phyloP scores from a whole-genome alignment of 2,113 vertebrate species.

The Tringa solitaria region DNA sequence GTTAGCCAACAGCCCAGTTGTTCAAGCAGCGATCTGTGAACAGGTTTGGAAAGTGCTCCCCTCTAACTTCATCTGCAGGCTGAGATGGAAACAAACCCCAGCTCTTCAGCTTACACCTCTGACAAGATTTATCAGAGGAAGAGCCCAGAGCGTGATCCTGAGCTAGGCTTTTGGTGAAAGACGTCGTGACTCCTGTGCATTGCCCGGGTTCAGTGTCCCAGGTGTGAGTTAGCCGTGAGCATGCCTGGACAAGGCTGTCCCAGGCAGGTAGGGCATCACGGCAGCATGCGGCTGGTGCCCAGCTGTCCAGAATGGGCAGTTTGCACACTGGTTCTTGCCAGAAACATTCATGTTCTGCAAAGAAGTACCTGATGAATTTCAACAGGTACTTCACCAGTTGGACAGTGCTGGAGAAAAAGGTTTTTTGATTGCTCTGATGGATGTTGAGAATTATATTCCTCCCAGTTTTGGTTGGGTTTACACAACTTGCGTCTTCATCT shows the following conservation, averaged over 20 bases:
- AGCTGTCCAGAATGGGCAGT: fast-evolving
- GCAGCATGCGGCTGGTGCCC: not conserved
- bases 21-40: not conserved
- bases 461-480: not conserved
- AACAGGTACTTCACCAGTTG: fast-evolving
- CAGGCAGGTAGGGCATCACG: fast-evolving
- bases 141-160: not conserved
- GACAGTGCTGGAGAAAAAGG: not conserved
- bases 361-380: not conserved
- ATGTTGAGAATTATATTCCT: not conserved
- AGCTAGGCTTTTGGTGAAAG: not conserved
- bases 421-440: not conserved
- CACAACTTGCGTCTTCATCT: not conserved
- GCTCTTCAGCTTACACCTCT: not conserved
- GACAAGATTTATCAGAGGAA: not conserved
- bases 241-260: not conserved
- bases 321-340: not conserved
- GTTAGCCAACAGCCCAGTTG: not conserved
- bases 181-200: not conserved
- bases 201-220: not conserved
- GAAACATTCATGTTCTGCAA: not conserved
- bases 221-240: not conserved
- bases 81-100: not conserved
- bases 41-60: not conserved
- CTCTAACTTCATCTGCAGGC: not conserved